Evolutionary conservation across 1,140 invertebrate genomes (phyloP).

Genomic region (Oryzaephilus surinamensis): DNA sequence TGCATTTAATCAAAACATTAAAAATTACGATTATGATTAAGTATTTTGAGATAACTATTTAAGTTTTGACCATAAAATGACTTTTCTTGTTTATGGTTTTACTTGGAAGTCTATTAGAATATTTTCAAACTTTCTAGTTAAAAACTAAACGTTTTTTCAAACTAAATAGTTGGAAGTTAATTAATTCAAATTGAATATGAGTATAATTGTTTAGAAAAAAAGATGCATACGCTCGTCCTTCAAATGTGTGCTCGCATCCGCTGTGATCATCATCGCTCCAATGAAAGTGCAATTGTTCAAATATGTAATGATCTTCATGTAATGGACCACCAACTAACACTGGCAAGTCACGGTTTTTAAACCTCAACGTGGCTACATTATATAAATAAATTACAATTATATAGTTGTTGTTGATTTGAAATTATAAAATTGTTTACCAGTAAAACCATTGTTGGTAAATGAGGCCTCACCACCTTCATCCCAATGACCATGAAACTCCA

Average conservation of each 20-base stretch:
- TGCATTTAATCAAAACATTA: no score
- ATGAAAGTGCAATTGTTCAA: conserved; percentile 73
- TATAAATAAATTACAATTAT: conserved; percentile 9
- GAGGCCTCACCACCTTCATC: conserved; percentile 37
- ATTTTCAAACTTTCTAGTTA: no score
- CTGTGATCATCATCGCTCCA: conserved; percentile 62
- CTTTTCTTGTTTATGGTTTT: no score
- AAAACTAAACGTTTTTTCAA: no score
- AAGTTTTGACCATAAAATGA: no score
- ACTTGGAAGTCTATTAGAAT: no score
- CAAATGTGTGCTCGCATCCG: conserved; percentile 74
- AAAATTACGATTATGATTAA: no score
- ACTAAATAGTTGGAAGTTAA: no score
- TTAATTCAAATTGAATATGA: background rate
- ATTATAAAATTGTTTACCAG: conserved; percentile 26
- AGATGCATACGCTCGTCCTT: conserved; percentile 42
- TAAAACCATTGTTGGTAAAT: conserved; percentile 34
- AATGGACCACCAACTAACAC: conserved; percentile 51
- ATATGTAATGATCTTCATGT: conserved; percentile 51
- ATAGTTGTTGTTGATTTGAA: background rate
- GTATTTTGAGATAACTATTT: no score
- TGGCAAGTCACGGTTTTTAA: conserved; percentile 33
- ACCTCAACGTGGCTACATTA: conserved; percentile 29
- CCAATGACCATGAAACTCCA: conserved; percentile 44
- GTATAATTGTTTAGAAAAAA: background rate